Base-by-base conservation (phyloP, 1,140 invertebrate genomes). In the Cyphomyrmex costatus region DNA sequence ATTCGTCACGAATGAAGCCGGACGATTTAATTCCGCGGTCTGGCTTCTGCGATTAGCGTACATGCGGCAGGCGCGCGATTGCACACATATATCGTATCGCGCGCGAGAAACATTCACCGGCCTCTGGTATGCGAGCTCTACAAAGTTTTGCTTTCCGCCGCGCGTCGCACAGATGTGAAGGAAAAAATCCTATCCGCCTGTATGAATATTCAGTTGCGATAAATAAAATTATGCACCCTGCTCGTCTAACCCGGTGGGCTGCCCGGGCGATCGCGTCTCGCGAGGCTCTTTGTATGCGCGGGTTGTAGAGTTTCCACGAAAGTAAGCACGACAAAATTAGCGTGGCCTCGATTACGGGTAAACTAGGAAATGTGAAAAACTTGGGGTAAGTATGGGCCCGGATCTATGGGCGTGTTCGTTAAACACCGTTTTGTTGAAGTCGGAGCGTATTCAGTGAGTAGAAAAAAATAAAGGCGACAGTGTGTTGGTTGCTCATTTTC, bases 151-250 rank as follows among this genome's bases (percentile, higher is more conserved):
- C 66, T 85, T 60, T 46, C 56, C 36, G 51, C 56, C 36, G 51
- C 6, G 30, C 19, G 33, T n/a, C 58, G 56, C 51, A 68, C 60
- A 42, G 24, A 56, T 36, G 71, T 42, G 70, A 33, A 82, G 60
- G 49, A 86, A 82, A n/a, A 82, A 88, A 90, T 90, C 88, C 82
- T 85, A 89, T 87, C 83, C 71, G 33, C 6, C 60, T 33, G 76
- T 90, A 90, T 90, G 86, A 90, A 90, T 90, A 90, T 90, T 89
- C 89, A 89, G 70, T 73, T 53, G 51, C 60, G 78, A 87, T 89
- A 89, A 89, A 89, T 86, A 65, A 78, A 89, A 90, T 84, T 89
- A 88, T 87, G 60, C 77, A 83, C 51, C 77, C 10, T 24, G 36
- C 77, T 14, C 12, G 33, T 21, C 65, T 46, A 16, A 16, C 42